Evolutionary conservation across 2,113 vertebrate species (phyloP).

Genomic region (Bombycilla garrulus): DNA sequence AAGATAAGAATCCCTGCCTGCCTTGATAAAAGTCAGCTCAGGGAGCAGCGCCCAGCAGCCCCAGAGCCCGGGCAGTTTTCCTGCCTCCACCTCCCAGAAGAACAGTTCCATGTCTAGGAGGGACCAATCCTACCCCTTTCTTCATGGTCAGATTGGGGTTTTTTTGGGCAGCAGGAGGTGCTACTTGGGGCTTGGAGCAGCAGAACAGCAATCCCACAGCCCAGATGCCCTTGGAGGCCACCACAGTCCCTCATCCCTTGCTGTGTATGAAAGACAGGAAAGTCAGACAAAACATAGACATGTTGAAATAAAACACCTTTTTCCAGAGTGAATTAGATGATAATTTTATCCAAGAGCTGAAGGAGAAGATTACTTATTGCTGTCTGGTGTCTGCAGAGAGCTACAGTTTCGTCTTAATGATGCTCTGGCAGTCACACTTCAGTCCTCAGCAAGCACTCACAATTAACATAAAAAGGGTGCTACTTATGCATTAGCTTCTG

Average conservation of each 20-base stretch:
- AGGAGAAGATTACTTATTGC: neutral
- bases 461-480: neutral
- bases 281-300: neutral
- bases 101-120: accelerated
- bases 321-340: neutral
- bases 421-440: neutral
- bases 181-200: neutral
- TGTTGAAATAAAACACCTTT: neutral
- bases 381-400: neutral
- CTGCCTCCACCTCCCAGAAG: neutral
- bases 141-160: neutral
- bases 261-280: neutral
- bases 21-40: neutral
- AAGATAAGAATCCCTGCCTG: neutral
- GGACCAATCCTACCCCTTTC: neutral
- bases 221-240: accelerated
- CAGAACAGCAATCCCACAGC: neutral
- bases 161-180: neutral
- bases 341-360: neutral
- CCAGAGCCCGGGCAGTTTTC: neutral
- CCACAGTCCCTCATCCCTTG: accelerated
- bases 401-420: neutral
- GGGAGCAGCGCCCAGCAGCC: neutral
- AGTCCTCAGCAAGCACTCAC: neutral
- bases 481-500: neutral